Percentiles rank a stretch among this genome's conserved stretches.
Conservation (phyloP, 2,113 vertebrate genomes). For the Prochilodus magdalenae region DNA sequence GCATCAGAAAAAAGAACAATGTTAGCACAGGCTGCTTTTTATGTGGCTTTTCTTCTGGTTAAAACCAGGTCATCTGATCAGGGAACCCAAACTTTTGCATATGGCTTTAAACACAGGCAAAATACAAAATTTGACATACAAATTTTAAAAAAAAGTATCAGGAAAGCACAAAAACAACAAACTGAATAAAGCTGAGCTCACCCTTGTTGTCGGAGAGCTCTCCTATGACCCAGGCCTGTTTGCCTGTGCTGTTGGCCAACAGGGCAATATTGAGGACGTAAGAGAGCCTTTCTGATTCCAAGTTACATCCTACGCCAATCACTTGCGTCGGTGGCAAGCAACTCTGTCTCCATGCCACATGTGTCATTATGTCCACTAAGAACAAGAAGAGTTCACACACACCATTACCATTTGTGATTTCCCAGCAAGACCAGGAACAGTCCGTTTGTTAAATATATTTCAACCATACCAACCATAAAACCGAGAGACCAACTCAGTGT, state of each 20-base stretch:
- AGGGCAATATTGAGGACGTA: slow-evolving; percentile 81
- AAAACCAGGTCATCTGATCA: too few relatives aligned
- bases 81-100: too few relatives aligned
- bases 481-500: too few relatives aligned
- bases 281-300: slow-evolving; percentile 89
- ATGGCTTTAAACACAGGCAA: neutral
- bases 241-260: slow-evolving; percentile 74
- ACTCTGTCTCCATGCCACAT: slow-evolving; percentile 93
- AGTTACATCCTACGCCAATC: slow-evolving; percentile 91
- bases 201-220: slow-evolving; percentile 93
- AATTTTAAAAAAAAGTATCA: neutral
- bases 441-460: too few relatives aligned
- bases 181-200: slow-evolving; percentile 62
- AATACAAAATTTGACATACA: neutral
- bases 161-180: neutral
- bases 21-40: too few relatives aligned
- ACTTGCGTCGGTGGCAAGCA: slow-evolving; percentile 83
- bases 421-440: too few relatives aligned
- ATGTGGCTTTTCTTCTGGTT: too few relatives aligned
- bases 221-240: slow-evolving; percentile 89
- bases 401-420: too few relatives aligned
- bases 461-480: too few relatives aligned
- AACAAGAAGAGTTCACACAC: slow-evolving; percentile 19
- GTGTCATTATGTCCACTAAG: slow-evolving; percentile 94
- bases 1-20: too few relatives aligned